A percentile compares a stretch with the other conserved stretches of the same genome.
phyloP scores from a whole-genome alignment of 1,140 invertebrate genomes.

The Leucophenga varia region DNA sequence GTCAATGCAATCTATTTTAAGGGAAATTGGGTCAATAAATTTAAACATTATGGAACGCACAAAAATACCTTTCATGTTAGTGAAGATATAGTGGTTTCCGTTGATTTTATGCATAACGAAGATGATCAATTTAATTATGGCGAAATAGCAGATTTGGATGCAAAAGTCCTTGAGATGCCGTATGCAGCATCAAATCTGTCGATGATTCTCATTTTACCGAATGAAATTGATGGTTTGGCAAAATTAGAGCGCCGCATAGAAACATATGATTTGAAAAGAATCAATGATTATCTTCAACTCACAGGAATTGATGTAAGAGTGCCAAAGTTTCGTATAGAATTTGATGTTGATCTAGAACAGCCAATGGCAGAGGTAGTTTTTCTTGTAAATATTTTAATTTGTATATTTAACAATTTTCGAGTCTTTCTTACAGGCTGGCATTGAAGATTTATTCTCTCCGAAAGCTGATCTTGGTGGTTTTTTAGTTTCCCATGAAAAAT shows the following conservation, averaged over 20 bases:
- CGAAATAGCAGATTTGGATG: slow-evolving; percentile 10
- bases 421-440: slow-evolving; percentile 63
- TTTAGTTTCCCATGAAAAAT: slow-evolving; percentile 69
- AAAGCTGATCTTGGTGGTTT: slow-evolving; percentile 66
- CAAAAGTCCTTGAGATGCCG: slow-evolving; percentile 11
- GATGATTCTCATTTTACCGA: slow-evolving; percentile 16
- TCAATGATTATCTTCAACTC: no score
- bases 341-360: slow-evolving; percentile 56
- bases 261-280: no score
- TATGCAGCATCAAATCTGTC: slow-evolving; percentile 14
- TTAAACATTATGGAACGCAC: background rate
- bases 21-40: slow-evolving; percentile 13
- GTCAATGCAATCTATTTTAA: slow-evolving; percentile 24
- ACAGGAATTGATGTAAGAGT: slow-evolving; percentile 56
- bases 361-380: slow-evolving; percentile 60
- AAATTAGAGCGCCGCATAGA: no score
- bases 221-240: slow-evolving; percentile 29
- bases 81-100: background rate
- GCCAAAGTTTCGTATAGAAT: slow-evolving; percentile 65
- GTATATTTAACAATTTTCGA: no score
- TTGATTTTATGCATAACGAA: slow-evolving; percentile 9
- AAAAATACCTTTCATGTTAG: slow-evolving; percentile 1
- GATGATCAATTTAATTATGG: slow-evolving; percentile 14
- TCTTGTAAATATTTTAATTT: no score
- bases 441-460: slow-evolving; percentile 59